A percentile compares a stretch with the other conserved stretches of the same genome.
These are phyloP conservation scores for Palythoa caribaeorum DNA, from an alignment of 92 coral and sea anemone species.

Conservation along the genomic window DNA sequence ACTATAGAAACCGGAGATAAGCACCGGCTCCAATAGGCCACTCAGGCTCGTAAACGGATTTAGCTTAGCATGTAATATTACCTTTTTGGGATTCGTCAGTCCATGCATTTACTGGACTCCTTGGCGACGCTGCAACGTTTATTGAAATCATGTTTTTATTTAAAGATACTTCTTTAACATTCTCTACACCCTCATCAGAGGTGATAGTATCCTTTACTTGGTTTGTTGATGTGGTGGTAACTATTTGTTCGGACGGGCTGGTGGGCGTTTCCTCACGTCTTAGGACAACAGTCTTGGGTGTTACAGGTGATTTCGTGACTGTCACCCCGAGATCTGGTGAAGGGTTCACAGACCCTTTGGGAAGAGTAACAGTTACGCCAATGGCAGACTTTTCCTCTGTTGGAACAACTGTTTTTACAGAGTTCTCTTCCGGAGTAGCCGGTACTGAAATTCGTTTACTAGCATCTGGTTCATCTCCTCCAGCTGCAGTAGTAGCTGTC, in stretches of 20 bases:
- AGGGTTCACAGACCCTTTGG: conserved; percentile 52
- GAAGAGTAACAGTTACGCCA: conserved; percentile 89
- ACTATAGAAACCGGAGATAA: too few species aligned
- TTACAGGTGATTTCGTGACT: conserved; percentile 75
- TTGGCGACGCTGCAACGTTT: conserved; percentile 52
- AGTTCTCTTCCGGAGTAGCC: conserved; percentile 37
- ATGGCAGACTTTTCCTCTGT: conserved; percentile 60
- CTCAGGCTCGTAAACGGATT: too few species aligned
- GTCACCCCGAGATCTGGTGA: conserved; percentile 71
- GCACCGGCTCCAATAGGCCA: too few species aligned
- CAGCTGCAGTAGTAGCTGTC: conserved; percentile 83
- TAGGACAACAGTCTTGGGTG: conserved; percentile 76
- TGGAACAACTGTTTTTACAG: conserved; percentile 38
- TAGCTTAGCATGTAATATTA: background rate
- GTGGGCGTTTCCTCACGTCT: conserved; percentile 39
- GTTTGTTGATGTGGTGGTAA: conserved; percentile 33
- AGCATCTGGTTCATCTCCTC: conserved; percentile 68
- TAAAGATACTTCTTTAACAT: conserved; percentile 45
- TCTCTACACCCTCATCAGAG: conserved; percentile 7
- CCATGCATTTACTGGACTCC: conserved; percentile 89
- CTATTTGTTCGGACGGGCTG: conserved; percentile 1
- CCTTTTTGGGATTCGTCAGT: conserved; percentile 59
- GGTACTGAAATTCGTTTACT: conserved; percentile 41
- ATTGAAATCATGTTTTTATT: conserved; percentile 23
- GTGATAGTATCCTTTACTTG: conserved; percentile 1